Evolutionary conservation across 2,113 vertebrate genomes (phyloP).

Genomic region (Trachemys scripta): DNA sequence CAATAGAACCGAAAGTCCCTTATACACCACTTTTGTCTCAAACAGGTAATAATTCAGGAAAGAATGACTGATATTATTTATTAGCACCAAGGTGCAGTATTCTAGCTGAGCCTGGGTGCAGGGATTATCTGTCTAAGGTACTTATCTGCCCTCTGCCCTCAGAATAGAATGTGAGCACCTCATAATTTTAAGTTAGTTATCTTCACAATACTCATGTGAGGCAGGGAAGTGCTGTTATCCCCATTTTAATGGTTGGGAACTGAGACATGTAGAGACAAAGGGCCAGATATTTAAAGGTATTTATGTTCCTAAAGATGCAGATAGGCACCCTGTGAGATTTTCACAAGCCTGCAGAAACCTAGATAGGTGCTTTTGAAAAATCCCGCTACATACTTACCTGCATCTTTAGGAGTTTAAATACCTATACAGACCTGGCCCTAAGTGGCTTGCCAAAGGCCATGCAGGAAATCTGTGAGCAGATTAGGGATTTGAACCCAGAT

Average conservation of each 20-base stretch:
- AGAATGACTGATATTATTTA: accelerated
- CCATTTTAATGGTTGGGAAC: background rate
- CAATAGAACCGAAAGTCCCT: conserved; percentile 92
- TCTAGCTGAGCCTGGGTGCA: accelerated
- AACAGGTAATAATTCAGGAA: conserved; percentile 70
- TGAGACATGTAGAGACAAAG: background rate
- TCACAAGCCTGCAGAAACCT: no score
- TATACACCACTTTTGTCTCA: conserved; percentile 88
- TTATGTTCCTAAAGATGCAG: background rate
- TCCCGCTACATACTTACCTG: background rate
- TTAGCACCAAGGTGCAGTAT: background rate
- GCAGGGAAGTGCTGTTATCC: background rate
- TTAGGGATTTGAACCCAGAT: background rate
- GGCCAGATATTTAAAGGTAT: background rate
- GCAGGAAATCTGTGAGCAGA: background rate
- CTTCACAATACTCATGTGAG: no score
- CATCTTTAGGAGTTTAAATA: background rate
- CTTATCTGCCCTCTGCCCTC: background rate
- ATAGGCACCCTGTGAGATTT: background rate
- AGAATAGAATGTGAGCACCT: background rate
- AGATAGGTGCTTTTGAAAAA: background rate
- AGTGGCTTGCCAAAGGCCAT: background rate
- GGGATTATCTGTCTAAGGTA: background rate
- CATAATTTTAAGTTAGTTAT: background rate
- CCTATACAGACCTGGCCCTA: background rate